Evolutionary conservation across 1,140 invertebrate species (phyloP).

Genomic region (Anagrus nilaparvatae): DNA sequence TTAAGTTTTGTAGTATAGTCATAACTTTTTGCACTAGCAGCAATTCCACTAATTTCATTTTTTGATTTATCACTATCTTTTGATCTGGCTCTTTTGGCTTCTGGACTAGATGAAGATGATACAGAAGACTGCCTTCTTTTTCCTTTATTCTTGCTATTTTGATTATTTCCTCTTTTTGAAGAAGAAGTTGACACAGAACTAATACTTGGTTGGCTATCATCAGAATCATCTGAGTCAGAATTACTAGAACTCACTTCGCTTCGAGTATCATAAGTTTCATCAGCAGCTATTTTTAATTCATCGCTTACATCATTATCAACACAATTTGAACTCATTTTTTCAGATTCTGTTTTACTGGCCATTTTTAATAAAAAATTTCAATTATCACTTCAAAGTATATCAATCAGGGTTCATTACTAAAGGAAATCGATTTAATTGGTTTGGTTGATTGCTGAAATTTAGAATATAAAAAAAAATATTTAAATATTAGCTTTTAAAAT

Average conservation of each 20-base stretch:
- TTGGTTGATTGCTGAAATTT: not conserved
- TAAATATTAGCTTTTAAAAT: not conserved
- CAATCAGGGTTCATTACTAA: too few species aligned
- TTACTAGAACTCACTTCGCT: slow-evolving; percentile 69
- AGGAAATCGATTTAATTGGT: not conserved
- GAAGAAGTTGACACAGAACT: slow-evolving; percentile 61
- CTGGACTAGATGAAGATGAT: slow-evolving; percentile 39
- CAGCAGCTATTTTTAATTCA: slow-evolving; percentile 57
- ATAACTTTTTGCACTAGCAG: slow-evolving; percentile 52
- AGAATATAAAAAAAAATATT: not conserved
- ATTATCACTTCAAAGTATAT: too few species aligned
- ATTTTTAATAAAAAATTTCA: not conserved
- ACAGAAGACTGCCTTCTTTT: slow-evolving; percentile 36
- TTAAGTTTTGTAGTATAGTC: slow-evolving; percentile 85
- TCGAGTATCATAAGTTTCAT: slow-evolving; percentile 57
- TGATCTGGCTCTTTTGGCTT: slow-evolving; percentile 41
- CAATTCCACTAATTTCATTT: slow-evolving; percentile 6
- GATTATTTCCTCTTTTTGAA: slow-evolving; percentile 44
- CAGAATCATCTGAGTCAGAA: slow-evolving; percentile 41
- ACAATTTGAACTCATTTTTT: slow-evolving; percentile 58
- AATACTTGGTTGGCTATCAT: slow-evolving; percentile 59
- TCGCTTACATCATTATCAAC: slow-evolving; percentile 61
- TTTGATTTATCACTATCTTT: slow-evolving; percentile 38
- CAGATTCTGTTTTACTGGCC: slow-evolving; percentile 45
- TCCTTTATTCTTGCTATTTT: slow-evolving; percentile 32